phyloP scores from a whole-genome alignment of 2,113 vertebrate species.

The Gadus chalcogrammus region DNA sequence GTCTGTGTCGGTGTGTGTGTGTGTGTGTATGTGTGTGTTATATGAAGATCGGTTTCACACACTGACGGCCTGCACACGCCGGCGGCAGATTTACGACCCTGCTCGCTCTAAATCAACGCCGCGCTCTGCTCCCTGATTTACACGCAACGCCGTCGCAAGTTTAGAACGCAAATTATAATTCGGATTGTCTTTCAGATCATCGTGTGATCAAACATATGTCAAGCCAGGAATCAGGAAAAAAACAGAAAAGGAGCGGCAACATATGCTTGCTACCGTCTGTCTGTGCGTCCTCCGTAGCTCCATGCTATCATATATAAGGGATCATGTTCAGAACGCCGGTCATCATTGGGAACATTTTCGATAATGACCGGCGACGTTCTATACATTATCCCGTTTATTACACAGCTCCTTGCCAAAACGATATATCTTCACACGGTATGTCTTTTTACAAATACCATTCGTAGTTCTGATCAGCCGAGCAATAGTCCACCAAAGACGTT shows the following conservation, averaged over 20 bases:
- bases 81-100: constrained; percentile 35
- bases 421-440: no score
- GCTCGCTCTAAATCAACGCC: constrained; percentile 7
- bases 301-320: no score
- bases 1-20: no score
- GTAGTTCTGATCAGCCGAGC: no score
- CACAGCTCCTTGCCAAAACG: no score
- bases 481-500: no score
- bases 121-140: constrained; percentile 9
- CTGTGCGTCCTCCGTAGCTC: no score
- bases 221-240: background rate
- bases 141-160: background rate
- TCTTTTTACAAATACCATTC: no score
- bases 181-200: background rate
- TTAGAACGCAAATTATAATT: background rate
- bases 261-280: background rate
- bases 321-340: no score
- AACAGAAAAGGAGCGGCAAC: background rate
- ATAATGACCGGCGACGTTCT: no score
- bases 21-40: background rate
- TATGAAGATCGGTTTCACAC: background rate
- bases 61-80: constrained; percentile 21
- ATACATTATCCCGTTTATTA: no score
- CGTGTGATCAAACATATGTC: background rate
- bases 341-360: no score